phyloP scores from a whole-genome alignment of 2,113 vertebrate genomes.

The Natator depressus region DNA sequence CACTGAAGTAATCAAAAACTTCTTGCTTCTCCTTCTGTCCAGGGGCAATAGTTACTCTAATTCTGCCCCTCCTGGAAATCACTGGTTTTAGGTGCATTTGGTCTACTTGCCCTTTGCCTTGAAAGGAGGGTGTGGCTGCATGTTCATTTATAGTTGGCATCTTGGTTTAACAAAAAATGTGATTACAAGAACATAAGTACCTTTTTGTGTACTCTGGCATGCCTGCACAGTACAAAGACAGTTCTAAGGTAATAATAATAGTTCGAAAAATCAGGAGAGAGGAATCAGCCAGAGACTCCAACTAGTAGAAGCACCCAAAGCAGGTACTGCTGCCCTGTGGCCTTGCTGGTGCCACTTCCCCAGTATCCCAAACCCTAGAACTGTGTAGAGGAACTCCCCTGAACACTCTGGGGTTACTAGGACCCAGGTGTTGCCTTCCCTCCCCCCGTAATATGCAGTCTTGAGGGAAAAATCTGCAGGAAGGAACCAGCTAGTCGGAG shows the following conservation, averaged over 20 bases:
- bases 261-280: neutral
- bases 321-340: neutral
- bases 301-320: neutral
- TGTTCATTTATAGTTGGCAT: neutral
- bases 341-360: neutral
- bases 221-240: neutral
- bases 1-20: neutral
- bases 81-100: neutral
- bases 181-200: neutral
- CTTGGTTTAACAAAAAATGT: neutral
- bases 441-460: neutral
- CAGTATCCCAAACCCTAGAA: neutral
- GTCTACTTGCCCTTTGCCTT: neutral
- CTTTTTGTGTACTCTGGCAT: neutral
- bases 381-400: neutral
- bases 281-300: neutral
- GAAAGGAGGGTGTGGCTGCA: neutral
- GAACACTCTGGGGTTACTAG: neutral
- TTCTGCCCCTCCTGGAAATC: neutral
- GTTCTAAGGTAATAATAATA: neutral
- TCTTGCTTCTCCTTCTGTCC: neutral
- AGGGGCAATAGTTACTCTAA: neutral
- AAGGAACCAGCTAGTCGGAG: neutral
- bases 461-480: neutral
- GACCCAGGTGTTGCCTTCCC: neutral